A percentile compares a stretch with the other conserved stretches of the same genome.
phyloP scores from a whole-genome alignment of 2,888 invertebrate species.

The Camptogramma bilineatum region DNA sequence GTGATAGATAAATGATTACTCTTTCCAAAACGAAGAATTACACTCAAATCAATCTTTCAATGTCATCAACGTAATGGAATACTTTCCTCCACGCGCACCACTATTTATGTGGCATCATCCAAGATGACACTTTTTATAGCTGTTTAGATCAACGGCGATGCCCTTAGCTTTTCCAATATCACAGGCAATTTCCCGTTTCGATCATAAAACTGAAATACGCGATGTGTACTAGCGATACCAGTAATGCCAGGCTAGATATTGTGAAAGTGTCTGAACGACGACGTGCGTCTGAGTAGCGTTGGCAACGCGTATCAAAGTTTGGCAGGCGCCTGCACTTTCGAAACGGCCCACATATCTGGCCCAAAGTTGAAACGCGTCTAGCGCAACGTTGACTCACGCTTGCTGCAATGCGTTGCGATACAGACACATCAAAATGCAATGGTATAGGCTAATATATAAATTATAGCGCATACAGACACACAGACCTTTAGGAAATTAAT shows the following conservation, averaged over 20 bases:
- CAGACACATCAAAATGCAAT: slow-evolving; percentile 25
- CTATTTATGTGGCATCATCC: slow-evolving; percentile 11
- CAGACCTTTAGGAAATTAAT: slow-evolving; percentile 6
- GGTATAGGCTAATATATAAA: slow-evolving; percentile 1
- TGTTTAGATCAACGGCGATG: slow-evolving; percentile 17
- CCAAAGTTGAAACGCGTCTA: slow-evolving; percentile 58
- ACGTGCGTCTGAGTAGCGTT: slow-evolving; percentile 58
- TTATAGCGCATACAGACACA: background rate
- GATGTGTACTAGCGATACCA: slow-evolving; percentile 24
- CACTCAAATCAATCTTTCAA: slow-evolving; percentile 7
- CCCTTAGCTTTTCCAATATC: slow-evolving; percentile 32
- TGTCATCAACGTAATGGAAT: slow-evolving; percentile 18
- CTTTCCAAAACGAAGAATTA: slow-evolving; percentile 1
- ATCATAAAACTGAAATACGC: slow-evolving; percentile 35
- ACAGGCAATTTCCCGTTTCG: slow-evolving; percentile 31
- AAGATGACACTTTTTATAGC: slow-evolving; percentile 26
- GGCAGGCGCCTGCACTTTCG: slow-evolving; percentile 66
- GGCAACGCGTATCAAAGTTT: slow-evolving; percentile 71
- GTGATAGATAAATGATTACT: background rate
- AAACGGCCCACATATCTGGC: slow-evolving; percentile 47
- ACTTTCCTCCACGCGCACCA: slow-evolving; percentile 18
- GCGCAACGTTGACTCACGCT: slow-evolving; percentile 56
- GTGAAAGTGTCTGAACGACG: slow-evolving; percentile 59
- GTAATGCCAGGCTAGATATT: slow-evolving; percentile 47
- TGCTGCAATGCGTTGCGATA: slow-evolving; percentile 43